phyloP scores from a whole-genome alignment of 2,797 vertebrate species.

The Mormyrops boulengeri region DNA sequence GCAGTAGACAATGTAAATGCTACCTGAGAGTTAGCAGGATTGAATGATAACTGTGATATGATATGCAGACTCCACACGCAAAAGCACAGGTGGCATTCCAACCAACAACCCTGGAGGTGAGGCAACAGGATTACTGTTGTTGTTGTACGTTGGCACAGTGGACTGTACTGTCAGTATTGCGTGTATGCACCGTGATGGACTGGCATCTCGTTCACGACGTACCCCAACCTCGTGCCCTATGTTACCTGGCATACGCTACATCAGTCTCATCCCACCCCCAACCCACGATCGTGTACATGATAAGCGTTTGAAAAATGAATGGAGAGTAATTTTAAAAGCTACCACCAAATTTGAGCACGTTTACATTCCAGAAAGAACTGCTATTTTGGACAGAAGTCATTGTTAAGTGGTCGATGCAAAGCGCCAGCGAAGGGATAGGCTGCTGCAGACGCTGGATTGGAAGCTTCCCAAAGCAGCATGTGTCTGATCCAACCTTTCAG shows the following conservation, averaged over 20 bases:
- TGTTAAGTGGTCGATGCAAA: background rate
- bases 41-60: background rate
- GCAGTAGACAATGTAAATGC: background rate
- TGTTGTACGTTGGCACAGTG: background rate
- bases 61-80: background rate
- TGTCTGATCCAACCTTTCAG: constrained; percentile 18
- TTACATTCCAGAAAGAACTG: background rate
- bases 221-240: background rate
- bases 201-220: background rate
- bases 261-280: background rate
- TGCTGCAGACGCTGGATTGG: background rate
- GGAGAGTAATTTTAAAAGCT: background rate
- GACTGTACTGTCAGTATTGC: background rate
- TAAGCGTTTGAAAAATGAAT: background rate
- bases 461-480: background rate
- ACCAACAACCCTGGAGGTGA: background rate
- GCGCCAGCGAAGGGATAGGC: background rate
- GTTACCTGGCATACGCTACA: background rate
- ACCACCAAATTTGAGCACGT: background rate
- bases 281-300: background rate
- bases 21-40: background rate
- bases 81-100: background rate
- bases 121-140: background rate
- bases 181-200: background rate
- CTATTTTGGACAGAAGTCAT: background rate